phyloP scores from a whole-genome alignment of 1,140 invertebrate species.

The Papilio helenus region DNA sequence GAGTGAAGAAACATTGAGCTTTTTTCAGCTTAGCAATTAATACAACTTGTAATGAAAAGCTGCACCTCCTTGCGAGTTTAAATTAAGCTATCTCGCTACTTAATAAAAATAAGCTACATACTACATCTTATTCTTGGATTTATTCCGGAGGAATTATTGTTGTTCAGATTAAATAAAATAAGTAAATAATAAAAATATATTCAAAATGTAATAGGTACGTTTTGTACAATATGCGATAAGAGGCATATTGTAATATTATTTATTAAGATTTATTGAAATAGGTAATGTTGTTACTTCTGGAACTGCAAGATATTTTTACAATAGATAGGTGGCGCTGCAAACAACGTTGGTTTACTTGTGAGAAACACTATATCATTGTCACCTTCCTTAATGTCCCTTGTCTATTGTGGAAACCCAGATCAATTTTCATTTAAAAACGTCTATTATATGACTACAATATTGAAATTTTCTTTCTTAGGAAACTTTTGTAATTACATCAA shows the following conservation, averaged over 20 bases:
- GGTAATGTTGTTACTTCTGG: not conserved
- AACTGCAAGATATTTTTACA: not conserved
- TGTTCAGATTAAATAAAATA: too few relatives aligned
- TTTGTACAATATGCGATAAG: not conserved
- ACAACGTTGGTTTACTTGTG: not conserved
- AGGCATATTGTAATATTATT: not conserved
- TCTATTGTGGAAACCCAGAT: not conserved
- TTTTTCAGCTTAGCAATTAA: not conserved
- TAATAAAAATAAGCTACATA: not conserved
- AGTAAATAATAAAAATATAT: too few relatives aligned
- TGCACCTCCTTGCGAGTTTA: not conserved
- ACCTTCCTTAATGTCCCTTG: constrained; percentile 4
- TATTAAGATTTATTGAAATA: not conserved
- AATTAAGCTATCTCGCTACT: not conserved
- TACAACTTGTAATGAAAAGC: not conserved
- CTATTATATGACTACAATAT: not conserved
- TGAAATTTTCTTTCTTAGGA: not conserved
- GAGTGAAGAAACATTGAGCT: not conserved
- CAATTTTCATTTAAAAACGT: constrained; percentile 1
- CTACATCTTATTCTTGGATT: not conserved
- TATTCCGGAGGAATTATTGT: too few relatives aligned
- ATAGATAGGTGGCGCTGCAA: not conserved
- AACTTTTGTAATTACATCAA: not conserved
- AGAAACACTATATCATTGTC: constrained; percentile 2
- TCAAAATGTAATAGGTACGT: too few relatives aligned